Conservation (phyloP, 2,113 vertebrate genomes). For the Collichthys lucidus region DNA sequence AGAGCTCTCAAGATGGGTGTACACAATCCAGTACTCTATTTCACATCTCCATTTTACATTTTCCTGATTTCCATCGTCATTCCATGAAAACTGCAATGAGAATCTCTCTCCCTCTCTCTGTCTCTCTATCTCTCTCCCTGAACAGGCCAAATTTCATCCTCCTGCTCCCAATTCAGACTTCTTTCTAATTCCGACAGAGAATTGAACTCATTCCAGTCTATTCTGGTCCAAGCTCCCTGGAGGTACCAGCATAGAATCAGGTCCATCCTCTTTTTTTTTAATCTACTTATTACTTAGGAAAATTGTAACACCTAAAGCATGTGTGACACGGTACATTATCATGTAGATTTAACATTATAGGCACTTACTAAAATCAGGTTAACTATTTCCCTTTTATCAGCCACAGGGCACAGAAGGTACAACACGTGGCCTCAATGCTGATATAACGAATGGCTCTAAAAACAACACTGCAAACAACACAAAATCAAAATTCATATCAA, state of each 20-base stretch:
- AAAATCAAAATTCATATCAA: background rate
- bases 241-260: conserved; percentile 58
- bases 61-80: conserved; percentile 16
- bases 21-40: background rate
- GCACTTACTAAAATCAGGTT: conserved; percentile 3
- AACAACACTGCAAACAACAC: conserved; percentile 6
- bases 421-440: background rate
- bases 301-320: conserved; percentile 5
- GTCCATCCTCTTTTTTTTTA: conserved; percentile 49
- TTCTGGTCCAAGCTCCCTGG: conserved; percentile 55
- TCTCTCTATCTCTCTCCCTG: conserved; percentile 5
- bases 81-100: conserved; percentile 19
- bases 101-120: background rate
- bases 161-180: conserved; percentile 57
- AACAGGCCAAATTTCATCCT: conserved; percentile 24
- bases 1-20: background rate
- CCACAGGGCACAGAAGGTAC: background rate
- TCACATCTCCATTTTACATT: background rate
- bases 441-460: background rate
- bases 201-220: conserved; percentile 71
- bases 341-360: conserved; percentile 13
- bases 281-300: conserved; percentile 44
- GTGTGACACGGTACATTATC: conserved; percentile 18
- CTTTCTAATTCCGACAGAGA: conserved; percentile 55
- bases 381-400: background rate